Percentiles rank a stretch among this genome's conserved stretches.
Evolutionary conservation across 2,113 vertebrate species (phyloP).

Genomic region (Ptyas mucosa): DNA sequence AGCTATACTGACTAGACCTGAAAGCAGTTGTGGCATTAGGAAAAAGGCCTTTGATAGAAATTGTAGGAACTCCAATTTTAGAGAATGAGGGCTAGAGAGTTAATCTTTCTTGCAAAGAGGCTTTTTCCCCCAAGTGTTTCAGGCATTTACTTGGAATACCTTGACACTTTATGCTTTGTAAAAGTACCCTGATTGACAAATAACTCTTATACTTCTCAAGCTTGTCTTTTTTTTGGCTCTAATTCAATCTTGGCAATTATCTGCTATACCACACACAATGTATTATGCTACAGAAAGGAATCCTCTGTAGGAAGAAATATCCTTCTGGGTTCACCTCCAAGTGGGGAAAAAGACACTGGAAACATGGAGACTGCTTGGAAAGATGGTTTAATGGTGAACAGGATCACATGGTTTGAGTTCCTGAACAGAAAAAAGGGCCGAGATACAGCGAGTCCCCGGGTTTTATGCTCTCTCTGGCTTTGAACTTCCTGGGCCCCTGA

Average conservation of each 20-base stretch:
- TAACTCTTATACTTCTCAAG: not conserved
- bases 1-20: not conserved
- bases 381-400: too few relatives aligned
- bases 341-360: too few relatives aligned
- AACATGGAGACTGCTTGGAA: too few relatives aligned
- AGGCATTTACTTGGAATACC: not conserved
- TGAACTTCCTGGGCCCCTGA: too few relatives aligned
- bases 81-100: not conserved
- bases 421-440: too few relatives aligned
- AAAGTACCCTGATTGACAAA: not conserved
- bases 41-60: not conserved
- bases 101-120: not conserved
- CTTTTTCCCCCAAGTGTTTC: not conserved
- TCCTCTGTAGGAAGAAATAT: too few relatives aligned
- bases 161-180: not conserved
- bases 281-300: not conserved
- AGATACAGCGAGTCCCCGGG: too few relatives aligned
- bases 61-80: fast-evolving
- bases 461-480: too few relatives aligned
- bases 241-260: not conserved
- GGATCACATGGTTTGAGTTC: too few relatives aligned
- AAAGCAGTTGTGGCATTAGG: not conserved
- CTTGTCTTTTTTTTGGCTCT: not conserved
- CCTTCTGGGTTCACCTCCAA: too few relatives aligned
- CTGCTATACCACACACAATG: not conserved